These are phyloP conservation scores for Pachydiplax longipennis DNA, from an alignment of 2,888 invertebrate species.

Conservation along the genomic window DNA sequence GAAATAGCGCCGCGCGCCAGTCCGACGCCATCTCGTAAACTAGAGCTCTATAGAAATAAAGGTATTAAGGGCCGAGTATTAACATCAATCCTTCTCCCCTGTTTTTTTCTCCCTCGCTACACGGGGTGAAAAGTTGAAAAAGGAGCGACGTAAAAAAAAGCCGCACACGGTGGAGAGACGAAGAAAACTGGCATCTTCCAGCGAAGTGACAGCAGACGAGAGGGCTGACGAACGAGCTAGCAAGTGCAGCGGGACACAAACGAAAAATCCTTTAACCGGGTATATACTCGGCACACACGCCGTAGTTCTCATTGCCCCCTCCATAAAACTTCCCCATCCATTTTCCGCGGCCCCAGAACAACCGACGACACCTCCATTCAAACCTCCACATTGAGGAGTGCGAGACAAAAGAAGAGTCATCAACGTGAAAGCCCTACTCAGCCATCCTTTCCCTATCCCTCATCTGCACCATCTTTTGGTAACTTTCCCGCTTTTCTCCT, in stretches of 20 bases:
- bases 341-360: neutral
- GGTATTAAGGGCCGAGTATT: neutral
- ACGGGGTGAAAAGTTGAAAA: neutral
- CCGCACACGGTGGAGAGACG: neutral
- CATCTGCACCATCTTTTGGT: neutral
- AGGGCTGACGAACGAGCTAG: neutral
- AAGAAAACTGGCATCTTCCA: neutral
- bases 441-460: neutral
- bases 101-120: neutral
- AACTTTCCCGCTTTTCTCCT: neutral
- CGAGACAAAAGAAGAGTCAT: constrained; percentile 40
- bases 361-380: constrained; percentile 13
- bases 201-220: neutral
- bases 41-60: neutral
- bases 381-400: neutral
- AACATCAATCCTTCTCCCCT: neutral
- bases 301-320: neutral
- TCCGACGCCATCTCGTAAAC: too few species aligned
- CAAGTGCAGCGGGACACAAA: neutral
- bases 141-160: neutral
- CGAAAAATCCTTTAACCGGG: neutral
- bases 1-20: too few species aligned
- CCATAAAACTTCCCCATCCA: neutral
- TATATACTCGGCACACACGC: neutral
- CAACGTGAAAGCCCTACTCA: constrained; percentile 32